Base-by-base conservation (phyloP, 2,888 invertebrate genomes). In the Rhamnusium bicolor region DNA sequence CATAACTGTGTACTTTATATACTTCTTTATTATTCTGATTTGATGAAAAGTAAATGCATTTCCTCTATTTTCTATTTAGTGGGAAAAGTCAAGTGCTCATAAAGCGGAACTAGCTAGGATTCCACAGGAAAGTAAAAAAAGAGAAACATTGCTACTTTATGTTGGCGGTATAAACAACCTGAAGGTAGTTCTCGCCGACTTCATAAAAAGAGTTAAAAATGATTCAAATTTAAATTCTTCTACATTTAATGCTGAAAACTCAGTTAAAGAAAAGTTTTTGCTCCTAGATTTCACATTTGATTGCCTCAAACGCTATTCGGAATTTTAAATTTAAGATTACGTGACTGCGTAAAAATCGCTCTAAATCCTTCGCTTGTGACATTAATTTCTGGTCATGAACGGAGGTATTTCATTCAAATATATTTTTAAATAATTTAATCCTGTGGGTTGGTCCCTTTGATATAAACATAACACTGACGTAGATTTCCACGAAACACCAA, bases 231-330 rank as follows among this genome's bases (percentile, higher is more conserved):
- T 56, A 71, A 53, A 40, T 40, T 40, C 40, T 51, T 51, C 19
- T 8, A 19, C 51, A 19, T 51, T 51, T 18, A 51, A 51, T 19
- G 51, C 8, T 51, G 19, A 51, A 51, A 51, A 51, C 51, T 51
- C 18, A 51, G 51, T 51, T 51, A 71, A 18, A 46, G 56, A 24
- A 63, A 63, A 70, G 70, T 70, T 70, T 70, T 62, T 63, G 56
- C 63, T 71, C 53, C 54, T 69, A 62, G 62, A 54, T 68, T 54
- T 68, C 68, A 68, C 68, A 72, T 67, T 62, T 72, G 72, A 72
- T 72, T 72, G 69, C 72, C 62, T 62, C 53, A 18, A 73, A 65
- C 27, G 51, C 65, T 27, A 60, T 49, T 61, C 67, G 19, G 69
- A 71, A 72, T 74, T 72, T 69, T 61, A 69, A 74, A 72, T 40